These are phyloP conservation scores for Acrocyrtus sp. DNA, from an alignment of 2,888 invertebrate genomes.

Conservation along the genomic window DNA sequence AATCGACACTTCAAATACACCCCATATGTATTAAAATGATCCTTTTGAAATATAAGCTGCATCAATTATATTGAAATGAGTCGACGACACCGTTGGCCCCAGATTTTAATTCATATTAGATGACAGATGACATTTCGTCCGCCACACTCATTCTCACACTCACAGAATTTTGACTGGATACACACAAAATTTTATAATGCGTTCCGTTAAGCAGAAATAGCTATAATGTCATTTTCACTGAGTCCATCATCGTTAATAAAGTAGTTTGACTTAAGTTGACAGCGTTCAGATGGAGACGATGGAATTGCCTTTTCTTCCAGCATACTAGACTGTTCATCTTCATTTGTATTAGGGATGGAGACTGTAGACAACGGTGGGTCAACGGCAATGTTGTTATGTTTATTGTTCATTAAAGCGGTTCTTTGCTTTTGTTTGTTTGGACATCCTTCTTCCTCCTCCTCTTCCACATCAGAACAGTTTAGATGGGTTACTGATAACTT, in stretches of 20 bases:
- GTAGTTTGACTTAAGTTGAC: background rate
- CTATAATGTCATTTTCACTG: background rate
- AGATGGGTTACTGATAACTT: constrained; percentile 17
- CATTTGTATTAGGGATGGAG: constrained; percentile 34
- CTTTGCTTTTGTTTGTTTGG: background rate
- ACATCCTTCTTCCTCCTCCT: constrained; percentile 14
- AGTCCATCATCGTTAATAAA: too few relatives aligned
- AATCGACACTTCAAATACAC: constrained; percentile 1
- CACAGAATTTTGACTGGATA: too few relatives aligned
- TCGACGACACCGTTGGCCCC: constrained; percentile 32
- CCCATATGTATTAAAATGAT: too few relatives aligned
- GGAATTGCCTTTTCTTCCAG: constrained; percentile 46
- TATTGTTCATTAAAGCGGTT: too few relatives aligned
- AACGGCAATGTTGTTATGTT: background rate
- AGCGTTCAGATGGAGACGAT: too few relatives aligned
- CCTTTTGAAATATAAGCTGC: constrained; percentile 30
- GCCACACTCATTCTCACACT: too few relatives aligned
- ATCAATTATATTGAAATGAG: too few relatives aligned
- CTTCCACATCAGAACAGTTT: constrained; percentile 30
- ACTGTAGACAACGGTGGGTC: constrained; percentile 29
- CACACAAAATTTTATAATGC: background rate
- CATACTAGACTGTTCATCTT: constrained; percentile 29
- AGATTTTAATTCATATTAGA: too few relatives aligned
- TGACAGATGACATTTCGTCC: too few relatives aligned
- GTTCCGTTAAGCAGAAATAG: background rate